These are phyloP conservation scores for Hydropotes inermis DNA, from an alignment of 2,113 vertebrate genomes.

Conservation along the genomic window DNA sequence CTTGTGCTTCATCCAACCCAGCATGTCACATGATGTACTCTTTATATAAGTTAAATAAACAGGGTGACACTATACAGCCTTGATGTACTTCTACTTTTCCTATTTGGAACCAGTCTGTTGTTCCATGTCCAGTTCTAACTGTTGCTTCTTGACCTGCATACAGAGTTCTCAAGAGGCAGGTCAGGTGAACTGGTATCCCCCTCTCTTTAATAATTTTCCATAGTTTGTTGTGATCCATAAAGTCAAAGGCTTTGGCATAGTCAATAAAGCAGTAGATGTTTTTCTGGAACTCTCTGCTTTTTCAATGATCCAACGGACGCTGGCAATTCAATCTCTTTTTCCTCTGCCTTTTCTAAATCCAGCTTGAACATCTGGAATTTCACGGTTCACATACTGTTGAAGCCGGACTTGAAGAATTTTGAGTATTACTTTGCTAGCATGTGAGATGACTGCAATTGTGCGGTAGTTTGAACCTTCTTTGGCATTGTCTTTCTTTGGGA, in stretches of 20 bases:
- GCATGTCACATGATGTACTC: not conserved
- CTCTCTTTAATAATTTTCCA: not conserved
- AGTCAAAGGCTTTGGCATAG: not conserved
- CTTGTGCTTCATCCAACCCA: accelerated
- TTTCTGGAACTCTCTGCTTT: not conserved
- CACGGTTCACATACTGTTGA: not conserved
- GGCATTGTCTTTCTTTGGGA: not conserved
- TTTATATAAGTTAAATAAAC: not conserved
- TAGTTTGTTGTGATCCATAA: not conserved
- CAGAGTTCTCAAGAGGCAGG: not conserved
- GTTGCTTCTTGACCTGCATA: not conserved
- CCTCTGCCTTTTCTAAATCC: not conserved
- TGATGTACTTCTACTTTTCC: not conserved
- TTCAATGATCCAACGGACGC: not conserved
- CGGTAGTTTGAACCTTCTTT: not conserved
- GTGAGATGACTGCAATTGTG: not conserved
- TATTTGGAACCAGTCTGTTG: not conserved
- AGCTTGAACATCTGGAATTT: not conserved
- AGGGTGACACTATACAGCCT: not conserved
- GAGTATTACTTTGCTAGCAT: not conserved
- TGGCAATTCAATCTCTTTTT: not conserved
- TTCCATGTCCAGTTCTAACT: not conserved
- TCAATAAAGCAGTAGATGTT: not conserved
- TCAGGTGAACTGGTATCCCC: not conserved
- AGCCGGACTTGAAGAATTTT: not conserved